Evolutionary conservation across 2,797 vertebrate genomes (phyloP).

Genomic region (Sphenopsis melanotis): DNA sequence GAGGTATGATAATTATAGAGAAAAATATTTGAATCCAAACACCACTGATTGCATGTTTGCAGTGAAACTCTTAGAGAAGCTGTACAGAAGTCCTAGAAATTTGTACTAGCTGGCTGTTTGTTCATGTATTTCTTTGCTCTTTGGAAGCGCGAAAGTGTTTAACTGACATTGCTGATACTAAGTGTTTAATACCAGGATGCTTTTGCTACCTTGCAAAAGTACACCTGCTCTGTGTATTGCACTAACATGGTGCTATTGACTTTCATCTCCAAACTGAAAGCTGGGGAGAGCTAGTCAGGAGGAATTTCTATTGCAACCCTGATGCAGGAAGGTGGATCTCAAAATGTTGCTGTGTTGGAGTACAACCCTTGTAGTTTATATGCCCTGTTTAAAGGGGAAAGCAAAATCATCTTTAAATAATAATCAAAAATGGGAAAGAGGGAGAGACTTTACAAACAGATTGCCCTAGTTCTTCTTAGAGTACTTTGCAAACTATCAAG

Average conservation of each 20-base stretch:
- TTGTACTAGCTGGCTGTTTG: not conserved
- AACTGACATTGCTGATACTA: not conserved
- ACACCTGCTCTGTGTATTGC: not conserved
- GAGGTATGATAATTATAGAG: not conserved
- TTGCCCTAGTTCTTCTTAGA: not conserved
- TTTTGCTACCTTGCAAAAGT: not conserved
- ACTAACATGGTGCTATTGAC: accelerated
- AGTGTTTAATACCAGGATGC: not conserved
- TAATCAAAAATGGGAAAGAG: not conserved
- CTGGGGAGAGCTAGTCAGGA: not conserved
- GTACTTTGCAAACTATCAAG: not conserved
- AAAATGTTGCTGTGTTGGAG: not conserved
- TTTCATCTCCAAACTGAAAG: not conserved
- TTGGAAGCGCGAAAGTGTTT: not conserved
- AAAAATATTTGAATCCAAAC: not conserved
- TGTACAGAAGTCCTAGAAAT: not conserved
- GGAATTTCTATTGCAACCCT: not conserved
- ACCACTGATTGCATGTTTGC: not conserved
- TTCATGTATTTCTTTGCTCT: not conserved
- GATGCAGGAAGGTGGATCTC: not conserved
- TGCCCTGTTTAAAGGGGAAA: not conserved
- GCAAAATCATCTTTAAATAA: not conserved
- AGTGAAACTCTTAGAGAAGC: not conserved
- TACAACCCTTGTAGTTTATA: not conserved
- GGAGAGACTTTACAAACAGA: not conserved